Percentiles rank a stretch among this genome's conserved stretches.
Evolutionary conservation across 2,888 invertebrate genomes (phyloP).

Genomic region (Homarus gammarus): DNA sequence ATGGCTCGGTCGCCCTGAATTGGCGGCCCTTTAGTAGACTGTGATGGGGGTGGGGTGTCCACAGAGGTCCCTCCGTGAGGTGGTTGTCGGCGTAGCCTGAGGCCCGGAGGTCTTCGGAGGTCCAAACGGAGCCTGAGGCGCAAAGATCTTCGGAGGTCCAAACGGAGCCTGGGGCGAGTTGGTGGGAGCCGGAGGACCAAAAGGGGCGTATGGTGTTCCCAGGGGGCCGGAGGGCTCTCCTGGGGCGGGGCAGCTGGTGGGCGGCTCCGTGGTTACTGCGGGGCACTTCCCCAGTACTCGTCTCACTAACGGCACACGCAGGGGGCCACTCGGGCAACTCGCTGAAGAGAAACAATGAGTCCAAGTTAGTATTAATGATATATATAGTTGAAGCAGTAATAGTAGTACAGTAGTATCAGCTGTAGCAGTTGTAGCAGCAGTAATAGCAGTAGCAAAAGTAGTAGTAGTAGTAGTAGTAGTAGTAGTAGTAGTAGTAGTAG

Average conservation of each 20-base stretch:
- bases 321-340: conserved; percentile 2
- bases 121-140: no score
- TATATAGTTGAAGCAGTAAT: neutral
- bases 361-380: neutral
- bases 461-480: no score
- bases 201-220: conserved; percentile 56
- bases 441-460: neutral
- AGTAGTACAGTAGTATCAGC: neutral
- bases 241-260: conserved; percentile 31
- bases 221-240: conserved; percentile 54
- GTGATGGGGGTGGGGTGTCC: no score
- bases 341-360: neutral
- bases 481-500: no score
- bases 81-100: no score
- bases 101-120: no score
- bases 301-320: neutral
- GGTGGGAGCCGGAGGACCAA: conserved; percentile 52
- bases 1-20: conserved; percentile 41
- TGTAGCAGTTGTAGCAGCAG: neutral
- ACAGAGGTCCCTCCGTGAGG: no score
- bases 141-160: no score
- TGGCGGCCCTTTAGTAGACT: no score
- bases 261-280: conserved; percentile 50
- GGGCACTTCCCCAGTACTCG: neutral
- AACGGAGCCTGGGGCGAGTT: conserved; percentile 64